phyloP scores from a whole-genome alignment of 1,140 invertebrate species.

The Pogonomyrmex californicus region DNA sequence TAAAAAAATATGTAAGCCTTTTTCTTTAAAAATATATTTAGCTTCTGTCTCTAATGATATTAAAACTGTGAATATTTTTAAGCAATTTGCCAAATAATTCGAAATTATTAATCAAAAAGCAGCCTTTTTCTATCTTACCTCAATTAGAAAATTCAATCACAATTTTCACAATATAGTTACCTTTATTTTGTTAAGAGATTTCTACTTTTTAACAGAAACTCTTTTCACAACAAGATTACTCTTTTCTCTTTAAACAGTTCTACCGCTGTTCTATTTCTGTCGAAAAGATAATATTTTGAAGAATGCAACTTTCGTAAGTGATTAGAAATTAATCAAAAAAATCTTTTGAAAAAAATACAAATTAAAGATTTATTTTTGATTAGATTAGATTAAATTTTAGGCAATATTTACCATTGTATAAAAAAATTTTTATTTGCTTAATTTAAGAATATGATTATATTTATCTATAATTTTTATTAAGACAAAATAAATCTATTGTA shows the following conservation, averaged over 20 bases:
- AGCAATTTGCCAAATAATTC: not conserved
- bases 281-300: not conserved
- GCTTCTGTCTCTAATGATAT: not conserved
- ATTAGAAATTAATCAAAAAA: not conserved
- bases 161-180: not conserved
- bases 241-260: not conserved
- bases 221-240: not conserved
- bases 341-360: not conserved
- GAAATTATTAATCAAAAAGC: not conserved
- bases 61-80: not conserved
- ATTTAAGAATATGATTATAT: not conserved
- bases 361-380: not conserved
- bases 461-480: not conserved
- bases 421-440: not conserved
- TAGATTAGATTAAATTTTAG: not conserved
- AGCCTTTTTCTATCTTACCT: not conserved
- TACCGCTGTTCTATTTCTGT: not conserved
- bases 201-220: not conserved
- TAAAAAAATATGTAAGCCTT: not conserved
- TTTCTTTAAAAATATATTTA: not conserved
- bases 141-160: slow-evolving; percentile 12
- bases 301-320: not conserved
- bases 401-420: not conserved
- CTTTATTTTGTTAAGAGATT: not conserved
- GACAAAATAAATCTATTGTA: not conserved